phyloP scores from a whole-genome alignment of 2,888 invertebrate genomes.

The Stomorhina lunata region DNA sequence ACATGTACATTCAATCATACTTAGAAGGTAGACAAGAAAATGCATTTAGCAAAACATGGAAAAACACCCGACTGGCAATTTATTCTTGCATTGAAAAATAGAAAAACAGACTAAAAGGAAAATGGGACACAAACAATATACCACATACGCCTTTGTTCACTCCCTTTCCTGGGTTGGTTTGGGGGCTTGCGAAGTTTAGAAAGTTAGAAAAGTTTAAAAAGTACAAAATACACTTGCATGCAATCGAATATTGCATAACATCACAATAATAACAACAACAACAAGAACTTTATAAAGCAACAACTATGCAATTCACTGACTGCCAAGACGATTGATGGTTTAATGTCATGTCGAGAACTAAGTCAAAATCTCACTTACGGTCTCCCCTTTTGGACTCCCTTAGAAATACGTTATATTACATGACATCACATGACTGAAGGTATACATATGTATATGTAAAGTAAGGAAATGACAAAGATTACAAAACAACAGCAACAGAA shows the following conservation, averaged over 20 bases:
- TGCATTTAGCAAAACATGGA: conserved; percentile 40
- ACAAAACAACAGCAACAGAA: not conserved
- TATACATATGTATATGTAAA: conserved; percentile 2
- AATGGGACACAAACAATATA: conserved; percentile 5
- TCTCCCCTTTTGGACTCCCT: not conserved
- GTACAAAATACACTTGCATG: conserved; percentile 37
- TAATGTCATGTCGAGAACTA: conserved; percentile 66
- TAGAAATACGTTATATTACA: not conserved
- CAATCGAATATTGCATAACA: conserved; percentile 35
- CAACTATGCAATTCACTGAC: conserved; percentile 33
- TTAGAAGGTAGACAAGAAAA: conserved; percentile 41
- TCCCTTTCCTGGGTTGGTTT: not conserved
- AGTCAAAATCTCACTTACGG: not conserved
- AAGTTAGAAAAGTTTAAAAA: not conserved
- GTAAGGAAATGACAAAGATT: conserved; percentile 18
- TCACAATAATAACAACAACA: not conserved
- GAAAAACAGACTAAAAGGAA: not conserved
- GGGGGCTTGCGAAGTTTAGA: not conserved
- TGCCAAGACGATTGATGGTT: conserved; percentile 69
- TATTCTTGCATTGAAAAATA: not conserved
- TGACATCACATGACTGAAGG: too few species aligned
- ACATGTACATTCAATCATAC: conserved; percentile 4
- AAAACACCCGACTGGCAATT: conserved; percentile 30
- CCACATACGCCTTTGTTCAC: conserved; percentile 25
- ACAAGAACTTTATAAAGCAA: too few species aligned